Evolutionary conservation across 2,888 invertebrate species (phyloP), one percentile per base, ranked within the genome.

Genomic region (Desoria tigrina): DNA sequence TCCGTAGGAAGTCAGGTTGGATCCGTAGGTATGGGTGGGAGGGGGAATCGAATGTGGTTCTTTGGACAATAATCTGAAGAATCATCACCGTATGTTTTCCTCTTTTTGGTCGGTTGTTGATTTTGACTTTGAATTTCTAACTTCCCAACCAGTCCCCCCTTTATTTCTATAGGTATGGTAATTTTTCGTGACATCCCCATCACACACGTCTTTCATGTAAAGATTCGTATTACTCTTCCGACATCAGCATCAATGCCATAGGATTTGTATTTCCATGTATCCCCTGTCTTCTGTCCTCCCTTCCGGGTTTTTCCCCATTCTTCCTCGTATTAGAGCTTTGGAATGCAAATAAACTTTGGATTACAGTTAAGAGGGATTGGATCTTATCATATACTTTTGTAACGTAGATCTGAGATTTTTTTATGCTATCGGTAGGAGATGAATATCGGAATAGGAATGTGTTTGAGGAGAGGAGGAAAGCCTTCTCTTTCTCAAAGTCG

Each of bases 131-230:
- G 21, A 45, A 45, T 18, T 45, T 45, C 45, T 32, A 6, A 6
- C 45, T 45, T 21, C 9, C 6, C 4, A 45, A 21, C 45, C 7
- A 51, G 23, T 51, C 21, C 26, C 51, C 27, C 28, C n/a, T 55
- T 55, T 55, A 55, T 55, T n/a, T n/a, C n/a, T 14, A 55, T 32
- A 18, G 28, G 28, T 55, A 55, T 55, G 55, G 55, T 55, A 55
- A 55, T 55, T 55, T 55, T 28, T 45, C 16, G 45, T 55, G 55
- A 55, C 55, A 55, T 55, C 55, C 51, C 51, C 24, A 51, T 51
- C 51, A 51, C 24, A 51, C 23, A n/a, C 45, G 23, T 7, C 51
- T 51, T 24, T 51, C 51, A 51, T 21, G 26, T 51, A 51, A 51
- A 51, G 51, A 51, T 51, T 51, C 23, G 23, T 51, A 51, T 26